A percentile compares a stretch with the other conserved stretches of the same genome.
These are phyloP conservation scores for Takifugu rubripes DNA, from an alignment of 2,797 vertebrate species.

Conservation along the genomic window DNA sequence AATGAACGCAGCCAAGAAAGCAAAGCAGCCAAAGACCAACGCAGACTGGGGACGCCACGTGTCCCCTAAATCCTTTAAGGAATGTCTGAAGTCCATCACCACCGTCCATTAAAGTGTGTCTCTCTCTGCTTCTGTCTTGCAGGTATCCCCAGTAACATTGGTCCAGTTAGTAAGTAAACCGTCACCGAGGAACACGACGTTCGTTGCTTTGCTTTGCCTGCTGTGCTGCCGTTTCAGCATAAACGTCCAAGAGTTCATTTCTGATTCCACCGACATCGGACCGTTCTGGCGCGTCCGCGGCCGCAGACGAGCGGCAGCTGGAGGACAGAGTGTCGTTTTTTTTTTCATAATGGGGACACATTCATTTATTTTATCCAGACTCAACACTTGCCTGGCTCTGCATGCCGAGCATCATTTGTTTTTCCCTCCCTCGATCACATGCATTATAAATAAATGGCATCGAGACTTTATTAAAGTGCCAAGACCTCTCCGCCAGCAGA, in stretches of 20 bases:
- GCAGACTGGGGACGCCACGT: background rate
- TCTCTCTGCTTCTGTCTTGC: constrained; percentile 65
- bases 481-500: constrained; percentile 67
- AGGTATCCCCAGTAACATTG: constrained; percentile 96
- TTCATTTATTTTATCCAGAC: constrained; percentile 60
- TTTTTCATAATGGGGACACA: constrained; percentile 34
- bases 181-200: constrained; percentile 52
- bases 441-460: constrained; percentile 79
- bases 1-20: constrained; percentile 11
- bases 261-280: constrained; percentile 61
- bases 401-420: constrained; percentile 58
- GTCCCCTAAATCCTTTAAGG: background rate
- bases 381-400: constrained; percentile 47
- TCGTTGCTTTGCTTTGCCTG: constrained; percentile 79
- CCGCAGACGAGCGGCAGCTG: no score
- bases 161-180: constrained; percentile 97
- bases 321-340: constrained; percentile 6
- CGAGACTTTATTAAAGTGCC: constrained; percentile 74
- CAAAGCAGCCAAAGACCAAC: background rate
- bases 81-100: no score
- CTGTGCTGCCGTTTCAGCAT: constrained; percentile 7
- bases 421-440: constrained; percentile 38
- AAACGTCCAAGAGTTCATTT: constrained; percentile 81
- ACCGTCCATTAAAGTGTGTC: constrained; percentile 15
- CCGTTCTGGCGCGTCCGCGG: no score